phyloP scores from a whole-genome alignment of 2,113 vertebrate genomes.

The Pristiophorus japonicus region DNA sequence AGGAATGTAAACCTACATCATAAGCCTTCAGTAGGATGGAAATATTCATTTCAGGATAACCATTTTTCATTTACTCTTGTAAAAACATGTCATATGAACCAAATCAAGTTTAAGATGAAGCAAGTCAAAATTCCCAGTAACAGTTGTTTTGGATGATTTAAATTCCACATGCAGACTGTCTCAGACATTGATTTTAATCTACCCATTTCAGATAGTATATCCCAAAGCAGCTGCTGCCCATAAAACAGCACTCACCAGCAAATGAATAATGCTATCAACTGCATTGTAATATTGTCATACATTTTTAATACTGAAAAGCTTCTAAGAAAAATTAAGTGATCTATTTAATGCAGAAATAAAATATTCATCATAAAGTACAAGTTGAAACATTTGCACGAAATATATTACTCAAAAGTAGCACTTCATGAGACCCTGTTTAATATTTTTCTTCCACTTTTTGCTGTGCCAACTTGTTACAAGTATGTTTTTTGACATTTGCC shows the following conservation, averaged over 20 bases:
- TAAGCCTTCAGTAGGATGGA: background rate
- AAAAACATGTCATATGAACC: background rate
- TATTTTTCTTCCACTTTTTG: background rate
- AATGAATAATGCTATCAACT: constrained; percentile 13
- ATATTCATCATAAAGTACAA: constrained; percentile 1
- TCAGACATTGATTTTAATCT: constrained; percentile 32
- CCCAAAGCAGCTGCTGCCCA: constrained; percentile 27
- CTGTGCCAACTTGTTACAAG: background rate
- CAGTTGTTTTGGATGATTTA: constrained; percentile 37
- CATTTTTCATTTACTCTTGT: background rate
- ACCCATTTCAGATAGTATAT: constrained; percentile 28
- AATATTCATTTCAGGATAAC: background rate
- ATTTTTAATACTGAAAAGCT: constrained; percentile 23
- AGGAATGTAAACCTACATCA: background rate
- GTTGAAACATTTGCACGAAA: background rate
- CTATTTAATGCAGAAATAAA: constrained; percentile 29
- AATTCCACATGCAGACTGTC: constrained; percentile 25
- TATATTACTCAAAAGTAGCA: background rate
- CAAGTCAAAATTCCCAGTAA: constrained; percentile 18
- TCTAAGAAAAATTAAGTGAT: background rate
- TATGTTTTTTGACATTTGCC: background rate
- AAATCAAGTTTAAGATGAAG: constrained; percentile 2
- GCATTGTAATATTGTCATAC: background rate
- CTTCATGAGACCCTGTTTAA: background rate
- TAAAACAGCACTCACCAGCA: background rate